phyloP scores from a whole-genome alignment of 1,140 invertebrate species.

The Cydia splendana region DNA sequence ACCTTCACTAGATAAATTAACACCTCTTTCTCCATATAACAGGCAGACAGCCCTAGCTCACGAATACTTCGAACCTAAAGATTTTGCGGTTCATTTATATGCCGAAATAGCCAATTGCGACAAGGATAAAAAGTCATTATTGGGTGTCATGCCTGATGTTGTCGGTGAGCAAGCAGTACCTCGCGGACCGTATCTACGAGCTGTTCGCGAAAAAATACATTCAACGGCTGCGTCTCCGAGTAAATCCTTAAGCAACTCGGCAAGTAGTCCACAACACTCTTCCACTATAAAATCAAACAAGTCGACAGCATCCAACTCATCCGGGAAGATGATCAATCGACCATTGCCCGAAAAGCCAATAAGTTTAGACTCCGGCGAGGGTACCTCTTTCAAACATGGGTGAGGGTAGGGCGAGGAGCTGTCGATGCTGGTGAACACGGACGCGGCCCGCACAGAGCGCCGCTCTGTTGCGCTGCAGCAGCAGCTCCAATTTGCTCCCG shows the following conservation, averaged over 20 bases:
- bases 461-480: conserved; percentile 23
- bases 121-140: conserved; percentile 61
- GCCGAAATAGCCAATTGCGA: conserved; percentile 83
- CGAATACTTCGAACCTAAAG: conserved; percentile 87
- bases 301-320: conserved; percentile 73
- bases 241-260: conserved; percentile 41
- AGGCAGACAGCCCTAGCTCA: conserved; percentile 81
- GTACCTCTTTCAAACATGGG: conserved; percentile 59
- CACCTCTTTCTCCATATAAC: conserved; percentile 76
- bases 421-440: conserved; percentile 36
- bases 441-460: conserved; percentile 22
- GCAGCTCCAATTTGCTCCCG: conserved; percentile 33
- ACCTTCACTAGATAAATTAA: conserved; percentile 82
- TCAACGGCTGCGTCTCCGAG: conserved; percentile 39
- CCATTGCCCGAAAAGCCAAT: conserved; percentile 85
- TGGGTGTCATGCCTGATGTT: conserved; percentile 69
- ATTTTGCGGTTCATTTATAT: conserved; percentile 85
- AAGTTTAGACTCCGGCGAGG: conserved; percentile 66
- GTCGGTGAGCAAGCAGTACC: conserved; percentile 63
- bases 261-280: conserved; percentile 39
- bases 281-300: conserved; percentile 60
- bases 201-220: conserved; percentile 63
- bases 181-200: conserved; percentile 69
- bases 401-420: conserved; percentile 42
- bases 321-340: conserved; percentile 83